Percentiles rank a stretch among this genome's conserved stretches.
Conservation (phyloP, 2,113 vertebrate genomes). For the Marmota monax region DNA sequence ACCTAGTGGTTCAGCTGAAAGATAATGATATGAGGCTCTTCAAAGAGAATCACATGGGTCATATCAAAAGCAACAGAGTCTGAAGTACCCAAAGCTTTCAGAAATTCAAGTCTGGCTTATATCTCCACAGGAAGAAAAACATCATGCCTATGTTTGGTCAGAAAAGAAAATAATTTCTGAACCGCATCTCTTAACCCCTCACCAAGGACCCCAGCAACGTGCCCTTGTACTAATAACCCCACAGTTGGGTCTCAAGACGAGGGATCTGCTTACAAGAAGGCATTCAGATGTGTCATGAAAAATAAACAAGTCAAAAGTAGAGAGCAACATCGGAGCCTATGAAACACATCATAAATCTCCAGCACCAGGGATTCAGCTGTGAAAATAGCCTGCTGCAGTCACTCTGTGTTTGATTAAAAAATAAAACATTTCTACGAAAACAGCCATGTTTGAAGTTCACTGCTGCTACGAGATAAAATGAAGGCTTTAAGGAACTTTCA, state of each 20-base stretch:
- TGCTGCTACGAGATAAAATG: conserved; percentile 69
- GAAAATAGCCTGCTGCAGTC: conserved; percentile 76
- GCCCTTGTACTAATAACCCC: conserved; percentile 58
- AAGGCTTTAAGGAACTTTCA: conserved; percentile 58
- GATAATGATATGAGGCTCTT: not conserved
- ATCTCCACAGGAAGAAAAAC: conserved; percentile 64
- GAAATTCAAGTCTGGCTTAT: conserved; percentile 61
- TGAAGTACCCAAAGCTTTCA: conserved; percentile 7
- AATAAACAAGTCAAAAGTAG: conserved; percentile 73
- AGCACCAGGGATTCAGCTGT: conserved; percentile 60
- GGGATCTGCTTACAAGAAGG: conserved; percentile 58
- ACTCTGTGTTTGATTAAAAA: conserved; percentile 75
- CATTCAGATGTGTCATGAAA: conserved; percentile 79
- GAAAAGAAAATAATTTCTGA: conserved; percentile 66
- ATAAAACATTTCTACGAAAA: conserved; percentile 68
- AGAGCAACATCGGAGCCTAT: conserved; percentile 51
- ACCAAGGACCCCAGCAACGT: not conserved
- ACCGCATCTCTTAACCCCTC: conserved; percentile 53
- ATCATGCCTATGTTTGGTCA: conserved; percentile 25
- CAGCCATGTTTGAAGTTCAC: conserved; percentile 67
- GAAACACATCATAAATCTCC: conserved; percentile 73
- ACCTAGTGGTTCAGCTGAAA: not conserved
- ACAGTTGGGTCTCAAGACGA: conserved; percentile 57
- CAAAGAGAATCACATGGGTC: not conserved
- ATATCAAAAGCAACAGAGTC: conserved; percentile 11